phyloP scores from a whole-genome alignment of 2,888 invertebrate genomes.

The Eristalis arbustorum region DNA sequence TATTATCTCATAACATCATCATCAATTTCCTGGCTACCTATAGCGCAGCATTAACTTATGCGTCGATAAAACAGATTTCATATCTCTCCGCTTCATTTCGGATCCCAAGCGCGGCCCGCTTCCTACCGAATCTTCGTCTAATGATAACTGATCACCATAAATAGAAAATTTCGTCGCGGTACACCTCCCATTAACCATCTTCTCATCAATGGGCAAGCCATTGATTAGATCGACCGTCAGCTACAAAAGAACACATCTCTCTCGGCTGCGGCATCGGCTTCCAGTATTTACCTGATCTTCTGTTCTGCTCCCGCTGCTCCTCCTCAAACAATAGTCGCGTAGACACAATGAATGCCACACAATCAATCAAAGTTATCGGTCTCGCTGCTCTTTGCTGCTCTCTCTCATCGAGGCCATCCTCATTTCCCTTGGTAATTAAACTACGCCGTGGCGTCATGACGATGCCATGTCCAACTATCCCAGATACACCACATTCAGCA shows the following conservation, averaged over 20 bases:
- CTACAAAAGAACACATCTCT: constrained; percentile 35
- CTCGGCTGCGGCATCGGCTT: too few relatives aligned
- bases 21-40: constrained; percentile 19
- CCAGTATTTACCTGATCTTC: constrained; percentile 39
- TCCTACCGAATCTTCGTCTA: background rate
- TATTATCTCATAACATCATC: constrained; percentile 25
- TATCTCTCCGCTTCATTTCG: constrained; percentile 12
- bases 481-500: constrained; percentile 50
- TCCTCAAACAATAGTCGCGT: constrained; percentile 49
- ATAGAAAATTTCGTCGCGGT: constrained; percentile 49
- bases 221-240: constrained; percentile 50
- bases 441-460: constrained; percentile 43
- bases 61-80: constrained; percentile 23
- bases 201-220: constrained; percentile 35
- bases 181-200: constrained; percentile 52
- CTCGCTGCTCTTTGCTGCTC: constrained; percentile 4
- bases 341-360: constrained; percentile 59
- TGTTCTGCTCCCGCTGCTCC: background rate
- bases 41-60: constrained; percentile 39
- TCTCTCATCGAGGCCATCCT: constrained; percentile 1
- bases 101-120: background rate
- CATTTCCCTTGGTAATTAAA: constrained; percentile 69
- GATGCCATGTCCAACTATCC: constrained; percentile 31
- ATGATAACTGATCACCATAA: constrained; percentile 57
- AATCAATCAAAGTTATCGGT: constrained; percentile 68